Conservation (phyloP, 1,140 invertebrate genomes). For the Cherax quadricarinatus region DNA sequence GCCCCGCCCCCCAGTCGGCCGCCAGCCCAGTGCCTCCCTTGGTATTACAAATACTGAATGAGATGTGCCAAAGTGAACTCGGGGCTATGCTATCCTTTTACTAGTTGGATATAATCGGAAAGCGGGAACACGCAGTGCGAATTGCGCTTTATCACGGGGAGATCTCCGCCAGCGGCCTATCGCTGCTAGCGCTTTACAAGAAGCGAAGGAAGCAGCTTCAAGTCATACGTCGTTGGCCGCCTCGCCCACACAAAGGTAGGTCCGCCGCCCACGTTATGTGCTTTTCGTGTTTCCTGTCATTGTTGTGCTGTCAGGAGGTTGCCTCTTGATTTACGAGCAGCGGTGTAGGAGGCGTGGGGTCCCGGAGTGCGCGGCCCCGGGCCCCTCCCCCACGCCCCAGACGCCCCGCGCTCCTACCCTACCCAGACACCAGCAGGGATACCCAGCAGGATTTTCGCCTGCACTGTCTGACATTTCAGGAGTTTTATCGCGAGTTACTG, state of each 20-base stretch:
- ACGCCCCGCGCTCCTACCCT: neutral
- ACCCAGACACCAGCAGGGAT: neutral
- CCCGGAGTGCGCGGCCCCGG: neutral
- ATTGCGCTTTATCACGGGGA: conserved; percentile 54
- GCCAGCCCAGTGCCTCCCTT: conserved; percentile 48
- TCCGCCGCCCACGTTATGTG: conserved; percentile 45
- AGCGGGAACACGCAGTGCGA: conserved; percentile 54
- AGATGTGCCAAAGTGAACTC: conserved; percentile 69
- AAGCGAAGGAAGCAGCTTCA: conserved; percentile 1
- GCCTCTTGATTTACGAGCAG: conserved; percentile 18
- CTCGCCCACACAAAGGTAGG: conserved; percentile 9
- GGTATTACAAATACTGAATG: conserved; percentile 68
- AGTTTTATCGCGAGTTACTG: no score
- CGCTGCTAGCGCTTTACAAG: neutral
- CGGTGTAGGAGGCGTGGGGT: neutral
- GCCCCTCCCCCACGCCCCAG: neutral
- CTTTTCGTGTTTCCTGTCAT: conserved; percentile 54
- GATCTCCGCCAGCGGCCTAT: conserved; percentile 31
- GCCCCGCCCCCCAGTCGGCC: conserved; percentile 30
- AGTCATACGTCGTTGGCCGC: neutral
- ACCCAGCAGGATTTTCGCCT: neutral
- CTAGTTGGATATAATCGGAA: conserved; percentile 59
- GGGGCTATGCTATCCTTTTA: conserved; percentile 55
- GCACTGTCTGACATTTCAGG: no score
- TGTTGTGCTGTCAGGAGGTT: conserved; percentile 33